A percentile compares a stretch with the other conserved stretches of the same genome.
These are phyloP conservation scores for Drosophila bifasciata DNA, from an alignment of 1,140 invertebrate genomes.

Conservation along the genomic window DNA sequence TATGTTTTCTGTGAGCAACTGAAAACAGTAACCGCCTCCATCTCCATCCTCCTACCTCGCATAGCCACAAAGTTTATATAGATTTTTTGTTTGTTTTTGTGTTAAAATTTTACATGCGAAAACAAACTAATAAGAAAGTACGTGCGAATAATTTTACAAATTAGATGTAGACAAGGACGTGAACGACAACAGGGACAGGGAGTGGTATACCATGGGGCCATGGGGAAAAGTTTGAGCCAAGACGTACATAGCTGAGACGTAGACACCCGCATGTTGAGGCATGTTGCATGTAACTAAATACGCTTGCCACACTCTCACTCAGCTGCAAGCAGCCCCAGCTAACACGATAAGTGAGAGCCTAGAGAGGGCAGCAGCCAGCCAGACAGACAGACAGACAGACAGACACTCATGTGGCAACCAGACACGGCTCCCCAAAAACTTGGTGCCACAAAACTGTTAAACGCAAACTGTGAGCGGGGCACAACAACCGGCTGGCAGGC, in stretches of 20 bases:
- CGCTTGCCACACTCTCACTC: conserved; percentile 26
- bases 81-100: conserved; percentile 4
- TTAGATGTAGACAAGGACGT: conserved; percentile 34
- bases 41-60: too few relatives aligned
- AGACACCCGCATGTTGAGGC: conserved; percentile 37
- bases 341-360: conserved; percentile 61
- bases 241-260: neutral
- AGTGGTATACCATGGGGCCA: neutral
- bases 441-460: conserved; percentile 29
- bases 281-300: conserved; percentile 55
- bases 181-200: conserved; percentile 13
- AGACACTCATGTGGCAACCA: conserved; percentile 44
- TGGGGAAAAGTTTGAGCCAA: neutral
- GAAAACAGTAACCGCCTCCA: neutral
- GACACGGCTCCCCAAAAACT: conserved; percentile 51
- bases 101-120: conserved; percentile 42
- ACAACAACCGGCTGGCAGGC: neutral
- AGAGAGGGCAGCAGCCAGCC: neutral
- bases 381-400: too few relatives aligned
- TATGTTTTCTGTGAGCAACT: too few relatives aligned
- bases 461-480: conserved; percentile 50
- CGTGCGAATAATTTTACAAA: conserved; percentile 73
- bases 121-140: conserved; percentile 77
- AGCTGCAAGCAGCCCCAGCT: conserved; percentile 46
- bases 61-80: conserved; percentile 54